These are phyloP conservation scores for Oplegnathus fasciatus DNA, from an alignment of 2,113 vertebrate genomes.

Conservation along the genomic window DNA sequence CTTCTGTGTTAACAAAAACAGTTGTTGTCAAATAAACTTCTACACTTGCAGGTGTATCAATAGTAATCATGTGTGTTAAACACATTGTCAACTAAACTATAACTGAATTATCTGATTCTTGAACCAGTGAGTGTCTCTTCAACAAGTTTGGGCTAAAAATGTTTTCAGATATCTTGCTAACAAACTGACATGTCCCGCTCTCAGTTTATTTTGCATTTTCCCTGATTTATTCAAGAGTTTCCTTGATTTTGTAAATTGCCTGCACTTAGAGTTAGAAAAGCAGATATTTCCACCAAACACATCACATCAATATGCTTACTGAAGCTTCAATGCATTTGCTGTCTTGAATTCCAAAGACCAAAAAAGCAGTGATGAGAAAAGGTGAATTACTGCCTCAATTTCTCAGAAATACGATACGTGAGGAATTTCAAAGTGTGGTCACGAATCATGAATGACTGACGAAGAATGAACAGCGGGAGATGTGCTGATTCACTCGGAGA, in stretches of 20 bases:
- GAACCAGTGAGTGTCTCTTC: background rate
- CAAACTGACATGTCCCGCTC: background rate
- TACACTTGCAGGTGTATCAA: background rate
- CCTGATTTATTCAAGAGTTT: background rate
- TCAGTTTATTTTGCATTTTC: background rate
- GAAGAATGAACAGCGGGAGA: slow-evolving; percentile 34
- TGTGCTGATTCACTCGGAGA: slow-evolving; percentile 30
- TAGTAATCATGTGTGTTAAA: background rate
- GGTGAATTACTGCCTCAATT: slow-evolving; percentile 5
- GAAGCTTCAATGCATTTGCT: background rate
- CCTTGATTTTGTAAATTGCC: slow-evolving; percentile 11
- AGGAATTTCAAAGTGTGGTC: slow-evolving; percentile 14
- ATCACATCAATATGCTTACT: slow-evolving; percentile 18
- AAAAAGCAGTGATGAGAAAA: background rate
- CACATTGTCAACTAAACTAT: background rate
- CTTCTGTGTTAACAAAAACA: background rate
- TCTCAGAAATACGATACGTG: background rate
- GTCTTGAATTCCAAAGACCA: slow-evolving; percentile 20
- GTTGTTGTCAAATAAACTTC: background rate
- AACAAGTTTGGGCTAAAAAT: background rate
- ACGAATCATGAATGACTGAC: slow-evolving; percentile 16
- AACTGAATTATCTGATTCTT: background rate
- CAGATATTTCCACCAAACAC: background rate
- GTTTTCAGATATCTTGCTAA: slow-evolving; percentile 3
- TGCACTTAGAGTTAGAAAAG: slow-evolving; percentile 12